Conservation (phyloP, 2,113 vertebrate species). For the Phoxinus phoxinus region DNA sequence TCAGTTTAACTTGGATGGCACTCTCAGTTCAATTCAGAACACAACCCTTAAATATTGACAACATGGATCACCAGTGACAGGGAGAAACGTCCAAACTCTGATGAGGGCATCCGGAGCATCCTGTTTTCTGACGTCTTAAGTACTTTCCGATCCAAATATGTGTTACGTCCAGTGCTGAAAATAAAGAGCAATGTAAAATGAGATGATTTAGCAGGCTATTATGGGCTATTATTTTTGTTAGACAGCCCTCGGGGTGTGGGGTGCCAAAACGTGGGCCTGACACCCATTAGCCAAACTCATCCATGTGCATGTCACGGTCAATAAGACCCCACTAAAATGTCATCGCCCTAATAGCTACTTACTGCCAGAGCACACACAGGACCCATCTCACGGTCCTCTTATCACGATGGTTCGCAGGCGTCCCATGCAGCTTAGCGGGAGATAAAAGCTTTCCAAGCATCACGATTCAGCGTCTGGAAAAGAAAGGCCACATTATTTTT, state of each 20-base stretch:
- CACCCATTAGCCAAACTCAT: slow-evolving; percentile 34
- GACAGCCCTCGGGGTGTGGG: slow-evolving; percentile 12
- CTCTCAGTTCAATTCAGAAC: neutral
- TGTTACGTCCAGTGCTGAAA: neutral
- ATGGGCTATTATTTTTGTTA: slow-evolving; percentile 20
- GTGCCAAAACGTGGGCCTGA: slow-evolving; percentile 32
- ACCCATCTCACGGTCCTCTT: slow-evolving; percentile 45
- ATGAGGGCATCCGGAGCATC: neutral
- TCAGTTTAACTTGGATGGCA: no score
- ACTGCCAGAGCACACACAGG: slow-evolving; percentile 40
- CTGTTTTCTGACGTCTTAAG: neutral
- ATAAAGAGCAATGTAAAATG: slow-evolving; percentile 2
- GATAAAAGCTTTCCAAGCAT: slow-evolving; percentile 52
- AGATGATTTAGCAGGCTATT: neutral
- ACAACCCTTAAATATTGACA: slow-evolving; percentile 30
- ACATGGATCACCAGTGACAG: neutral
- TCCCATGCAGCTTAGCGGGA: slow-evolving; percentile 49
- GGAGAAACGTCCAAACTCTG: neutral
- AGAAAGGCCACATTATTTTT: slow-evolving; percentile 35
- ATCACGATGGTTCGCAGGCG: slow-evolving; percentile 37
- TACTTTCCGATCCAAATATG: neutral
- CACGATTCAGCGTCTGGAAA: slow-evolving; percentile 28
- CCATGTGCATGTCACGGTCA: slow-evolving; percentile 45
- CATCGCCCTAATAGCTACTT: slow-evolving; percentile 44
- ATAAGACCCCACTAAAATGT: slow-evolving; percentile 48